A percentile compares a stretch with the other conserved stretches of the same genome.
phyloP scores from a whole-genome alignment of 2,888 invertebrate genomes.

The Synergus gifuensis region DNA sequence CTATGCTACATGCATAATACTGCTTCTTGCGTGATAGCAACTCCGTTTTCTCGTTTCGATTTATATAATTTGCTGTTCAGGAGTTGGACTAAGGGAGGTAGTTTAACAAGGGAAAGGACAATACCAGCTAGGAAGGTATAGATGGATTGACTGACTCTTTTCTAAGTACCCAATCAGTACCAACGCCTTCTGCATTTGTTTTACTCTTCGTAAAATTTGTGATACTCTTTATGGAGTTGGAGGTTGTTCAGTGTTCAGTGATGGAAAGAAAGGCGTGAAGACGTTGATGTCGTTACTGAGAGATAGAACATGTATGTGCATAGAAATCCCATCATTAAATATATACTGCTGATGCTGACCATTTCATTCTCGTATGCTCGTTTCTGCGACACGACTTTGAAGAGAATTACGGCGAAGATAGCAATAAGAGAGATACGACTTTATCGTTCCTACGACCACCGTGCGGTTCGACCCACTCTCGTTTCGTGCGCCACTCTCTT shows the following conservation, averaged over 20 bases:
- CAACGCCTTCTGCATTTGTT: neutral
- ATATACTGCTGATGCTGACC: conserved; percentile 68
- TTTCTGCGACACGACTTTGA: conserved; percentile 64
- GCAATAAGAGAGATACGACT: conserved; percentile 72
- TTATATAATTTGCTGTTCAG: conserved; percentile 66
- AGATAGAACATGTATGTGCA: conserved; percentile 65
- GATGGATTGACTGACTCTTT: neutral
- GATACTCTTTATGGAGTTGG: neutral
- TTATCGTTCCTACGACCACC: conserved; percentile 65
- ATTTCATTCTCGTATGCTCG: conserved; percentile 67
- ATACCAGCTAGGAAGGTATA: neutral
- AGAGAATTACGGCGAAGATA: conserved; percentile 72
- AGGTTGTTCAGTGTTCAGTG: conserved; percentile 11
- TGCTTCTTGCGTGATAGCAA: conserved; percentile 63
- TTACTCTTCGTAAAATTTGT: too few relatives aligned
- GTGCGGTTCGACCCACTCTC: conserved; percentile 52
- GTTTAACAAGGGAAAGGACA: neutral
- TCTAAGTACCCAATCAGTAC: neutral
- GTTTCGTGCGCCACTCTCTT: conserved; percentile 51
- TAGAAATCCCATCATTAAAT: conserved; percentile 71
- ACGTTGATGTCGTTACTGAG: conserved; percentile 59
- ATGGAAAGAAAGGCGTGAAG: conserved; percentile 40
- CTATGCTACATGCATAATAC: conserved; percentile 63
- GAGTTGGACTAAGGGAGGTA: conserved; percentile 23
- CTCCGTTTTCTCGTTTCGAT: conserved; percentile 64